Conservation (phyloP, 2,888 invertebrate genomes). For the Cyclophora punctaria region DNA sequence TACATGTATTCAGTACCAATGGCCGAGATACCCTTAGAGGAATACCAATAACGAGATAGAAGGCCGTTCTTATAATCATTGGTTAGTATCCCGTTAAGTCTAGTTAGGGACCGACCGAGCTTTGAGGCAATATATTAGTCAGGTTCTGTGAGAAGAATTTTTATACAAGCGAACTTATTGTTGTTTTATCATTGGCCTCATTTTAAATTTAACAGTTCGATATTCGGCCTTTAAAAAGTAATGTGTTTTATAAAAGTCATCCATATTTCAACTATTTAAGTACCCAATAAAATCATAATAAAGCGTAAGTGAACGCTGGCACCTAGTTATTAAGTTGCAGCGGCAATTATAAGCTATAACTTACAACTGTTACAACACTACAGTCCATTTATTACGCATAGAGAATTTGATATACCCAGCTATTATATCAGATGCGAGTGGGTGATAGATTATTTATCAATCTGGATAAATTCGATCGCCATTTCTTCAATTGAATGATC, state of each 20-base stretch:
- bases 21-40: slow-evolving; percentile 44
- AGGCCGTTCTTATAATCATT: slow-evolving; percentile 21
- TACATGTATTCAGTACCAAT: slow-evolving; percentile 36
- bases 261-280: too few species aligned
- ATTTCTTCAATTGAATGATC: slow-evolving; percentile 37
- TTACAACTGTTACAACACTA: slow-evolving; percentile 24
- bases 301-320: background rate
- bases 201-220: too few species aligned
- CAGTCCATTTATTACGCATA: slow-evolving; percentile 15
- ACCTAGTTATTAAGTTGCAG: slow-evolving; percentile 19
- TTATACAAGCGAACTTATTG: background rate
- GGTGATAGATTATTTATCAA: slow-evolving; percentile 17
- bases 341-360: slow-evolving; percentile 23
- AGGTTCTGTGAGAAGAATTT: too few species aligned
- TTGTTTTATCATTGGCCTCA: background rate
- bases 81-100: slow-evolving; percentile 12
- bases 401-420: slow-evolving; percentile 1
- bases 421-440: background rate
- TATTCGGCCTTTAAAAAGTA: too few species aligned
- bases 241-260: too few species aligned
- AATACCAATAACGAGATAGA: slow-evolving; percentile 41
- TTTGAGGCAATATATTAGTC: background rate
- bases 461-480: slow-evolving; percentile 27
- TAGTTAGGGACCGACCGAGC: slow-evolving; percentile 1
- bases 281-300: too few species aligned